These are phyloP conservation scores for Xyliphius kryptos DNA, from an alignment of 2,113 vertebrate species.

Conservation along the genomic window DNA sequence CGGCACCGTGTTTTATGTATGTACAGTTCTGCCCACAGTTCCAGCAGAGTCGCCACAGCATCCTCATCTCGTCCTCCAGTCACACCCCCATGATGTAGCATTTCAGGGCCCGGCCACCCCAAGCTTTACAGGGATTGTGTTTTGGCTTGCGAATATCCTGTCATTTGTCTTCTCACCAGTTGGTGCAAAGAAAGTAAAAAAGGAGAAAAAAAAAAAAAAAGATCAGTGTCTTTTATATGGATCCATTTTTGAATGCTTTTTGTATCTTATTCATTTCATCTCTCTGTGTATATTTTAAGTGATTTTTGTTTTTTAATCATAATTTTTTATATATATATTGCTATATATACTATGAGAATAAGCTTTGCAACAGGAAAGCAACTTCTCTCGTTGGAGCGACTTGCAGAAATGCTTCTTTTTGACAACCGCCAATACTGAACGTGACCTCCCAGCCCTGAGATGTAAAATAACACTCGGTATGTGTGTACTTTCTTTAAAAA, in stretches of 20 bases:
- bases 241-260: slow-evolving; percentile 83
- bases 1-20: slow-evolving; percentile 49
- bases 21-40: slow-evolving; percentile 44
- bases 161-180: slow-evolving; percentile 66
- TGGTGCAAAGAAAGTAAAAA: slow-evolving; percentile 60
- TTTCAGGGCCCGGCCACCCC: slow-evolving; percentile 44
- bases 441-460: slow-evolving; percentile 72
- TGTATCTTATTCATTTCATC: slow-evolving; percentile 71
- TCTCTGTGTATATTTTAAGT: slow-evolving; percentile 89
- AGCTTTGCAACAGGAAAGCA: slow-evolving; percentile 74
- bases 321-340: slow-evolving; percentile 53
- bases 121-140: slow-evolving; percentile 54
- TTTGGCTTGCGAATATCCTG: slow-evolving; percentile 52
- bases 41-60: background rate
- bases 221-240: slow-evolving; percentile 70
- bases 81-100: slow-evolving; percentile 27
- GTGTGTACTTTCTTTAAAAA: slow-evolving; percentile 67
- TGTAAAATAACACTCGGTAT: slow-evolving; percentile 71
- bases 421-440: slow-evolving; percentile 75
- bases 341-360: slow-evolving; percentile 75
- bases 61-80: background rate
- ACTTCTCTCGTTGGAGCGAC: slow-evolving; percentile 67
- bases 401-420: slow-evolving; percentile 73
- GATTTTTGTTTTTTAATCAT: slow-evolving; percentile 45
- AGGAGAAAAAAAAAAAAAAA: slow-evolving; percentile 21